Evolutionary conservation across 2,888 invertebrate genomes (phyloP), one percentile per base, ranked within the genome.

Genomic region (Cephalotes varians): DNA sequence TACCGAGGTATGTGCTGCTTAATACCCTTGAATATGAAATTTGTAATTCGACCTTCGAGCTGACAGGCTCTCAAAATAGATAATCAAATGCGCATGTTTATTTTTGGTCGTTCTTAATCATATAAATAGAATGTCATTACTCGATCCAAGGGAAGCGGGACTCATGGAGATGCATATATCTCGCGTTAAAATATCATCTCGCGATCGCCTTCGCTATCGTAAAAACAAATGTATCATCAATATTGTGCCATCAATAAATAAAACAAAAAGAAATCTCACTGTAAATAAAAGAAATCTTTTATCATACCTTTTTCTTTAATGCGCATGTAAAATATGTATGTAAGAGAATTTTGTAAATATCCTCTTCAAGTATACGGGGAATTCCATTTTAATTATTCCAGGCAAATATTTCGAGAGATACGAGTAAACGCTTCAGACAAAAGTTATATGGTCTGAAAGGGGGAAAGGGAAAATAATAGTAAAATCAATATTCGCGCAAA

Each of bases 121-220:
- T 71, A 79, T 79, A 79, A 77, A 79, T 79, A 79, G 77, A 79
- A 56, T 71, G 77, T 79, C 77, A 79, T 79, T 79, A 79, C 71
- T 69, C 44, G 71, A 79, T 79, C 77, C 71, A 56, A 71, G 25
- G 31, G 56, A 71, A 51, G 56, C 71, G 21, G n/a, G n/a, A 76
- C 31, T 54, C 18, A 34, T 34, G 37, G 49, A 69, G 40, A 9
- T 21, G 76, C 51, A 51, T 12, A 5, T 34, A n/a, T 76, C 28
- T 69, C 44, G 18, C 44, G 12, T 31, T 34, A 40, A 18, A 79
- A 56, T 71, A 56, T 56, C 31, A 25, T 40, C 10, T 44, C 31
- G 21, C 6, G 49, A 34, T 40, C 10, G 15, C 65, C 51, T 49
- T 67, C 31, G 12, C 10, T 15, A 10, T 15, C 10, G 1, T 25